Conservation (phyloP, 2,797 vertebrate genomes). For the Takifugu rubripes region DNA sequence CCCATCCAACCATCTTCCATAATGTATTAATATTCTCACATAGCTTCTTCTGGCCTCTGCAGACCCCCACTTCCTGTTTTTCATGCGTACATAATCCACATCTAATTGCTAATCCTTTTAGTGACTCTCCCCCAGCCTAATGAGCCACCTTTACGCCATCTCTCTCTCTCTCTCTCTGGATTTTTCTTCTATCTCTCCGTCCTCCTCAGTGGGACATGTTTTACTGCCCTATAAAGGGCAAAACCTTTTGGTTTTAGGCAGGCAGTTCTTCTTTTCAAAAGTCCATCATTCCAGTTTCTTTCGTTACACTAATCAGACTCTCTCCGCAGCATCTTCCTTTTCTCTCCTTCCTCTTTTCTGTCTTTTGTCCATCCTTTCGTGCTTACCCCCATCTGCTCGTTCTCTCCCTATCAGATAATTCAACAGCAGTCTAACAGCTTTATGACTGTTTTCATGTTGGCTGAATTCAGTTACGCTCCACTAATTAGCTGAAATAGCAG, state of each 20-base stretch:
- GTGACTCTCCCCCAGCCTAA: constrained; percentile 63
- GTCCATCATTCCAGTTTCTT: background rate
- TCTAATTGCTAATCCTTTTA: constrained; percentile 61
- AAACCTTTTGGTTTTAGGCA: too few relatives aligned
- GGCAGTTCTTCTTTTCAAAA: too few relatives aligned
- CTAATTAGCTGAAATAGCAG: constrained; percentile 46
- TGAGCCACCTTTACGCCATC: constrained; percentile 60
- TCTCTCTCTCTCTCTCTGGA: constrained; percentile 37
- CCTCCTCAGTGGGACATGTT: background rate
- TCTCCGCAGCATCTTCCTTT: constrained; percentile 20
- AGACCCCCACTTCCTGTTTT: constrained; percentile 51
- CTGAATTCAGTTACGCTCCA: constrained; percentile 28
- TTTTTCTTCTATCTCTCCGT: constrained; percentile 10
- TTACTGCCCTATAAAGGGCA: too few relatives aligned
- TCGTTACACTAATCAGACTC: constrained; percentile 32
- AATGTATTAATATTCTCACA: constrained; percentile 45
- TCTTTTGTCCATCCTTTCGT: constrained; percentile 19
- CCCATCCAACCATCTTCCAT: constrained; percentile 23
- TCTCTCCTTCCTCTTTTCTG: constrained; percentile 37
- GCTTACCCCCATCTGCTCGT: constrained; percentile 30
- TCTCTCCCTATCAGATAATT: constrained; percentile 7
- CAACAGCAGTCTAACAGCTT: constrained; percentile 35
- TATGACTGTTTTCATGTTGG: constrained; percentile 42
- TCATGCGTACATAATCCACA: constrained; percentile 65
- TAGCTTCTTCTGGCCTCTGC: constrained; percentile 17